Base-by-base conservation (phyloP, 1,140 invertebrate genomes). In the Kradibia gibbosae region DNA sequence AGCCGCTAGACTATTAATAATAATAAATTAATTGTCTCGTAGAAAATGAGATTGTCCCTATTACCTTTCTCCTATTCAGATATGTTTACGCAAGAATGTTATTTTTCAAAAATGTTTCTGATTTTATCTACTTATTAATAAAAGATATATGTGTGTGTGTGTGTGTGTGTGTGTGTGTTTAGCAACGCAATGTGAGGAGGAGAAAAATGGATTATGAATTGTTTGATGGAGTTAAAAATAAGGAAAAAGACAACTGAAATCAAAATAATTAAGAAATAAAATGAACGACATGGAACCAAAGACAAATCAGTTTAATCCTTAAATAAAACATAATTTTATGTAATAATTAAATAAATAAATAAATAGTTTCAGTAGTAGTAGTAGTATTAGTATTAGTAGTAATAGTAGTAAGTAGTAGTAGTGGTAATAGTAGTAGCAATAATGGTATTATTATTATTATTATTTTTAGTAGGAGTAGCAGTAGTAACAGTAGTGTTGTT, bases 251-350 rank as follows among this genome's bases (percentile, higher is more conserved):
- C 82, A 90, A 90, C 85, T 88, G 84, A 90, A 91, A 90, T 72
- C 65, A 80, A 86, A 53, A 88, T 87, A 90, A 89, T 87, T 85
- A 72, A 73, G 85, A 90, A 90, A 90, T 89, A 87, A 91, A 91
- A 90, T 85, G 83, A 89, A 91, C 89, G 86, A 89, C 85, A 80
- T 88, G 84, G 88, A 90, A 91, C 89, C 88, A 91, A 91, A 90
- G 89, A 89, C 89, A 91, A 91, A 91, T 90, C 89, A 91, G 90
- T 91, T 91, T 91, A 91, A 91, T 91, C 86, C 87, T 90, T 90
- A 90, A 90, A 91, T 90, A 90, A 90, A 90, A 90, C 89, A 91
- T 90, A 90, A 90, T 89, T 86, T 85, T 91, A 89, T 88, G 86
- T 91, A 90, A 90, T 90, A 90, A 87, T 88, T 88, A 89, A 90